A percentile compares a stretch with the other conserved stretches of the same genome.
phyloP scores from a whole-genome alignment of 2,113 vertebrate species.

The Percina caprodes region DNA sequence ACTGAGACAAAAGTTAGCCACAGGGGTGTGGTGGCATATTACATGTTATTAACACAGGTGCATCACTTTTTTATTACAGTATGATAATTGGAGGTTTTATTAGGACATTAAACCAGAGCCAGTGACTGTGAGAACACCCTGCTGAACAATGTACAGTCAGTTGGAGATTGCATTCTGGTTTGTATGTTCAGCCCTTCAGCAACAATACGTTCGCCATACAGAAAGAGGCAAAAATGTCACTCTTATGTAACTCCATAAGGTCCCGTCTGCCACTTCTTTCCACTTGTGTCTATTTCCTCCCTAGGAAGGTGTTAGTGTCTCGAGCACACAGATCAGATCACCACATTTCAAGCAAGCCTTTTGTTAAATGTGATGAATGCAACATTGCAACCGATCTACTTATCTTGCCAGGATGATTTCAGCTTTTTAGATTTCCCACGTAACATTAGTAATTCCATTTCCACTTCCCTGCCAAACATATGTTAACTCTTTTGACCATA shows the following conservation, averaged over 20 bases:
- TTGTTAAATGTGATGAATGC: constrained; percentile 38
- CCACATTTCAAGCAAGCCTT: constrained; percentile 33
- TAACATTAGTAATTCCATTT: constrained; percentile 31
- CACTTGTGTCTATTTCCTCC: constrained; percentile 3
- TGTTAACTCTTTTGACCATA: neutral
- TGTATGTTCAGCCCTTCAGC: neutral
- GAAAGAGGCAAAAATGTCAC: neutral
- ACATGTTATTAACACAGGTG: neutral
- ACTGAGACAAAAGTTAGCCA: neutral
- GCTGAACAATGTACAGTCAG: neutral
- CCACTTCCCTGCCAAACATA: neutral
- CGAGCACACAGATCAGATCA: neutral
- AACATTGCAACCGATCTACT: constrained; percentile 17
- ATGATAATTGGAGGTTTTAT: no score
- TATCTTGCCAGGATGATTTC: constrained; percentile 32
- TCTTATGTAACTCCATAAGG: constrained; percentile 37
- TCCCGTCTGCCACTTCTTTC: constrained; percentile 7
- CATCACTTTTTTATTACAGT: neutral
- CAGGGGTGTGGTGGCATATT: neutral
- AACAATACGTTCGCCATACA: neutral
- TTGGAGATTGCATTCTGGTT: neutral
- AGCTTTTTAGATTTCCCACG: neutral
- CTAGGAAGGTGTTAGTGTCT: constrained; percentile 40
- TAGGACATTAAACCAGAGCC: neutral
- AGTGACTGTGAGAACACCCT: neutral